Percentiles rank a stretch among this genome's conserved stretches.
These are phyloP conservation scores for Galerucella pusilla DNA, from an alignment of 2,888 invertebrate genomes.

Conservation along the genomic window DNA sequence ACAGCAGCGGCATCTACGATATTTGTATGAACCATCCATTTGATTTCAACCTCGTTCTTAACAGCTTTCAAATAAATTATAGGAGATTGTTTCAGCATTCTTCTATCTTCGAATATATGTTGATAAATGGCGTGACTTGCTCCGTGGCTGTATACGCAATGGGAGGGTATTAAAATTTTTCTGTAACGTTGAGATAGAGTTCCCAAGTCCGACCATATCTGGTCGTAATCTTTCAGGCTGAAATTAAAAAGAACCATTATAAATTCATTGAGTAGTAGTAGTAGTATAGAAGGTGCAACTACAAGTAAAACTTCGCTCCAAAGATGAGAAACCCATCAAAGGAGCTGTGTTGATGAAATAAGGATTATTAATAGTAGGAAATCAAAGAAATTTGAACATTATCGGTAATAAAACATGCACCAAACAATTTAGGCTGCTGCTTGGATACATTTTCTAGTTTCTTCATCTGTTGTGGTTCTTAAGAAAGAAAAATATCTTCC, in stretches of 20 bases:
- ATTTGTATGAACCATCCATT: slow-evolving; percentile 87
- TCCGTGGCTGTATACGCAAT: slow-evolving; percentile 77
- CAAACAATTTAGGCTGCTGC: too few species aligned
- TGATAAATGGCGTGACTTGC: slow-evolving; percentile 78
- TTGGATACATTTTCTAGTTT: too few species aligned
- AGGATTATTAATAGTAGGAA: too few species aligned
- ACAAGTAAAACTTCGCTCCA: too few species aligned
- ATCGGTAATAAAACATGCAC: too few species aligned
- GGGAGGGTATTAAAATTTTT: slow-evolving; percentile 76
- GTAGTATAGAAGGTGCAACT: too few species aligned
- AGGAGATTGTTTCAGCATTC: slow-evolving; percentile 77
- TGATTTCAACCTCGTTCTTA: slow-evolving; percentile 84
- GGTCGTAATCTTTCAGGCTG: slow-evolving; percentile 77
- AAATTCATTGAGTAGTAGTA: too few species aligned
- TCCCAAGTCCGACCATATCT: slow-evolving; percentile 77
- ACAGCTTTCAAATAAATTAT: slow-evolving; percentile 87
- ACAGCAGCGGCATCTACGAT: slow-evolving; percentile 89
- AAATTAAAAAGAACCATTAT: not conserved
- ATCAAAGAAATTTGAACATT: too few species aligned
- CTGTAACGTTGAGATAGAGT: slow-evolving; percentile 73
- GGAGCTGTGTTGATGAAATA: too few species aligned
- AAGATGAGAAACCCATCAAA: too few species aligned
- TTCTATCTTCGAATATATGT: slow-evolving; percentile 70
- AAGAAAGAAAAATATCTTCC: too few species aligned
- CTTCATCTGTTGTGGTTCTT: too few species aligned